Evolutionary conservation across 2,797 vertebrate species (phyloP), one percentile per base, ranked within the genome.

Genomic region (Neostethus bicornis): DNA sequence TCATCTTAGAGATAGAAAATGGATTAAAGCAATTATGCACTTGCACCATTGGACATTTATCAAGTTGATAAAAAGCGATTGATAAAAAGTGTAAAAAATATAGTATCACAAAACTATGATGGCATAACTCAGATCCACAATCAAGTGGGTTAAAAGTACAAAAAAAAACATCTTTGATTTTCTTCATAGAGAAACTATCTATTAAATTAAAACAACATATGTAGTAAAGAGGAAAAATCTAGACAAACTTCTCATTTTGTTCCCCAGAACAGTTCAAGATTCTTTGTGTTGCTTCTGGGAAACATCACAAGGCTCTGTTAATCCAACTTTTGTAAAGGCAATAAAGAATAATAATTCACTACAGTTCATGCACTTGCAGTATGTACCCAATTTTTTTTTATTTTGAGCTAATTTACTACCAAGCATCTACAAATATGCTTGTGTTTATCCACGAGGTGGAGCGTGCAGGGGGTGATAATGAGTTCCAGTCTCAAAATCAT

Each of bases 401-500:
- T 10, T 12, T 45, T 38, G 37, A 42, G 29, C 9, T 2, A 46
- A 52, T 56, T 48, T 31, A 42, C 49, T 37, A 68, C 61, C 51
- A 60, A 35, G 13, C 60, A 37, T 29, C 39, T 13, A 61, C 26
- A 39, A 62, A 55, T 60, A 19, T 53, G 42, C 44, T 44, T 60
- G 34, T 16, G 38, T 65, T 61, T 58, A 34, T 26, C 37, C 60
- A 31, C 35, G 51, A 72, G 71, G 28, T 46, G 54, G 13, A 43
- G 57, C 34, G 32, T 46, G 66, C 57, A 60, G 37, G 44, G 37
- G 38, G 70, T 70, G 68, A 86, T 91, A 90, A 93, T 91, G 75
- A 91, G 66, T 84, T 83, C 83, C 90, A 93, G 88, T 62, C 67
- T 67, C 53, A 47, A 59, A 43, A 88, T 89, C 66, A 87, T 88